Conservation (phyloP, 2,888 invertebrate genomes). For the Pyralis farinalis region DNA sequence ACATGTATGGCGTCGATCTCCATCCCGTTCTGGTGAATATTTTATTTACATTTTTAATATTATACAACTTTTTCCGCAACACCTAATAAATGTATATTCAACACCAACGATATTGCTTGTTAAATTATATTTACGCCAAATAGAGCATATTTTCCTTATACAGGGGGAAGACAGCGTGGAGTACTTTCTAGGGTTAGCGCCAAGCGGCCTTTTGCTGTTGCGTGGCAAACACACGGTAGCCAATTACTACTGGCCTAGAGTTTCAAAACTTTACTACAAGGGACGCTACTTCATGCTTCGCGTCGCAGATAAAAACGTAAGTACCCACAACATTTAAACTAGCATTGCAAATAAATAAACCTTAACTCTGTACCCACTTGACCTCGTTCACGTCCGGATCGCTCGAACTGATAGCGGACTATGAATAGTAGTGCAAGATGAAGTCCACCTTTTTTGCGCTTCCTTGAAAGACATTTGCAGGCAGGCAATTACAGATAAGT, state of each 20-base stretch:
- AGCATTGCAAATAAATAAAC: conserved; percentile 44
- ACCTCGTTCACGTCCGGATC: conserved; percentile 62
- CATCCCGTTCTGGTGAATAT: conserved; percentile 95
- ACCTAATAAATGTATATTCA: no score
- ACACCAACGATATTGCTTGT: no score
- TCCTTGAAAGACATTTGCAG: conserved; percentile 77
- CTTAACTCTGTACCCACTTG: conserved; percentile 51
- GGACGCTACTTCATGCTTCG: conserved; percentile 97
- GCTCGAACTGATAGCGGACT: conserved; percentile 48
- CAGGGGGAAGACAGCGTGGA: conserved; percentile 98
- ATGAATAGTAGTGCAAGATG: conserved; percentile 71
- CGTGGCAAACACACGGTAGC: conserved; percentile 98
- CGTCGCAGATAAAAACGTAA: conserved; percentile 95
- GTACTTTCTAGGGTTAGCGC: conserved; percentile 97
- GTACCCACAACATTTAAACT: conserved; percentile 6
- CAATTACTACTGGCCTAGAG: conserved; percentile 99
- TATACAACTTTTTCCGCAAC: no score
- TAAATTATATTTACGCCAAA: no score
- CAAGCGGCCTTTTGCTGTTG: conserved; percentile 96
- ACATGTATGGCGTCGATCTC: conserved; percentile 98
- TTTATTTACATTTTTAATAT: no score
- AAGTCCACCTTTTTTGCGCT: conserved; percentile 64
- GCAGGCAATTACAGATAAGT: conserved; percentile 80
- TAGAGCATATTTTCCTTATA: conserved; percentile 4
- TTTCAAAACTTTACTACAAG: conserved; percentile 97